These are phyloP conservation scores for Acanthopleura granulata DNA, from an alignment of 2,888 invertebrate species.

Conservation along the genomic window DNA sequence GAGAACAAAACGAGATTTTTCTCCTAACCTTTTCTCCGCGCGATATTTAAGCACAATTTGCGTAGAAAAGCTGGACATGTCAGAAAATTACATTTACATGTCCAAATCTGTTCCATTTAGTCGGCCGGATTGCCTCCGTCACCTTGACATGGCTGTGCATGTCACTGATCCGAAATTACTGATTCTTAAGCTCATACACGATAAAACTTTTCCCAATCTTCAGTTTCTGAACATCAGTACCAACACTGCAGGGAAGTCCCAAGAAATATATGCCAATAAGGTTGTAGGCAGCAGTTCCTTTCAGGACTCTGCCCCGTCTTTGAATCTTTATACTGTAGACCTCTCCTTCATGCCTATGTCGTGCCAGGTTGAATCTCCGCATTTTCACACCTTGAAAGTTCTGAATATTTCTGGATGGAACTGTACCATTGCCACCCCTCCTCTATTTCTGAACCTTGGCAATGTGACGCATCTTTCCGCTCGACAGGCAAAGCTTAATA, in stretches of 20 bases:
- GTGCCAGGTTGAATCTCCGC: background rate
- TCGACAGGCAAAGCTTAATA: background rate
- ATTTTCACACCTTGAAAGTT: background rate
- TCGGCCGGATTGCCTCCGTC: background rate
- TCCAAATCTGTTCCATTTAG: background rate
- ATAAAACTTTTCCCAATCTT: background rate
- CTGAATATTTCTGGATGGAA: background rate
- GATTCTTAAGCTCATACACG: background rate
- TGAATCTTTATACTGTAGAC: background rate
- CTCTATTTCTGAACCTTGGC: background rate
- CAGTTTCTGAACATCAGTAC: background rate
- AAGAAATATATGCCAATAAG: background rate
- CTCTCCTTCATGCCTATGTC: background rate
- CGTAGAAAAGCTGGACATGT: background rate
- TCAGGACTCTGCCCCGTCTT: background rate
- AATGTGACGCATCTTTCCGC: background rate
- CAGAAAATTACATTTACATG: background rate
- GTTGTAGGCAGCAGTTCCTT: no score
- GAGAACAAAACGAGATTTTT: background rate
- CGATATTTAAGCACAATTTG: background rate
- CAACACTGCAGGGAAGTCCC: background rate
- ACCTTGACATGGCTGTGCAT: background rate
- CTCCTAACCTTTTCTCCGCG: background rate
- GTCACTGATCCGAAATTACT: background rate
- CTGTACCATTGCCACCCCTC: background rate